Conservation (phyloP, 2,797 vertebrate genomes). For the Yasuhikotakia modesta region DNA sequence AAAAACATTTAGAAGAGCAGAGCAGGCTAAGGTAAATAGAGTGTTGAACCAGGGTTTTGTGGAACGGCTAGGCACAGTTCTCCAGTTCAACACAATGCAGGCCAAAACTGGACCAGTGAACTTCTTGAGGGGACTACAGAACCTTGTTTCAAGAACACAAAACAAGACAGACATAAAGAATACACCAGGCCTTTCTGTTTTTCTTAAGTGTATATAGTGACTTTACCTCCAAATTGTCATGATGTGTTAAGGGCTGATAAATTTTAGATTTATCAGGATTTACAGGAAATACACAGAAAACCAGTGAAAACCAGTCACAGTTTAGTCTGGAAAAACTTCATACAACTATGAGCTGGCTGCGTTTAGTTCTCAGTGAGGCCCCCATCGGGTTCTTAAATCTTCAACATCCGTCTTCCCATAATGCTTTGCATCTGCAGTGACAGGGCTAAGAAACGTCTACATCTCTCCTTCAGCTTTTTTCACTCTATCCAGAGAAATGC, state of each 20-base stretch:
- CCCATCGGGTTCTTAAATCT: background rate
- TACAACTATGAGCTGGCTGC: background rate
- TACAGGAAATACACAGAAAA: background rate
- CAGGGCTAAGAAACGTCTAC: background rate
- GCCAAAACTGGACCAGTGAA: background rate
- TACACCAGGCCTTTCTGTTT: too few species aligned
- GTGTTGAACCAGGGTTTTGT: background rate
- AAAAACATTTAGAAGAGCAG: constrained; percentile 1
- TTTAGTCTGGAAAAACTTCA: background rate
- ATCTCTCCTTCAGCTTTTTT: constrained; percentile 5
- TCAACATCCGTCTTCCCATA: constrained; percentile 28
- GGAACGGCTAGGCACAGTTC: background rate
- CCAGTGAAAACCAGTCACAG: background rate
- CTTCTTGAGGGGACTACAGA: background rate
- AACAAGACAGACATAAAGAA: background rate
- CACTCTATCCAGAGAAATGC: constrained; percentile 55
- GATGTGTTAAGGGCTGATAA: too few species aligned
- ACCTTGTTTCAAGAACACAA: background rate
- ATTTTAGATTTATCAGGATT: too few species aligned
- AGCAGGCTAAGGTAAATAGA: background rate
- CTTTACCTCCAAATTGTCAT: too few species aligned
- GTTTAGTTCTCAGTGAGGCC: background rate
- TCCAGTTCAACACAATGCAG: background rate
- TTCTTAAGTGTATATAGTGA: too few species aligned
- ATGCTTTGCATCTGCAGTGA: constrained; percentile 51